These are phyloP conservation scores for Sorex fumeus DNA, from an alignment of 2,113 vertebrate genomes.

Conservation along the genomic window DNA sequence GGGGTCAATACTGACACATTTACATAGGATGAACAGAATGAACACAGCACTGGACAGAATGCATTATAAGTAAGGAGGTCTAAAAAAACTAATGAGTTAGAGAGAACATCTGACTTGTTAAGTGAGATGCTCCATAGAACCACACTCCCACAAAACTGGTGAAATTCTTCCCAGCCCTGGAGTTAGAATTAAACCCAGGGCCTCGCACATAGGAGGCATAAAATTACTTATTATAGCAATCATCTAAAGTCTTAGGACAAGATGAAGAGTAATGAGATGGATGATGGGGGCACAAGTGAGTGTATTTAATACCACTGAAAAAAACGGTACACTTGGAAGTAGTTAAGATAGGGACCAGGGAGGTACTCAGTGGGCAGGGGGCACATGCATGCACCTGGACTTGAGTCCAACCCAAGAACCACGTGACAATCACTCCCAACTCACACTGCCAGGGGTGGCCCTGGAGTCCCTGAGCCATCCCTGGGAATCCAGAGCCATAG, in stretches of 20 bases:
- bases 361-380: no score
- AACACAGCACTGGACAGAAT: slow-evolving; percentile 28
- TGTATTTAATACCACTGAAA: background rate
- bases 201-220: no score
- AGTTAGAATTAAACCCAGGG: no score
- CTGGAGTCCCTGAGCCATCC: no score
- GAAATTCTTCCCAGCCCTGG: no score
- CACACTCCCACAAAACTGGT: slow-evolving; percentile 21
- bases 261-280: background rate
- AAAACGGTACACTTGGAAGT: background rate
- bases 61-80: slow-evolving; percentile 2
- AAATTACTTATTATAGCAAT: slow-evolving; percentile 22
- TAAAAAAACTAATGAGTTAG: slow-evolving; percentile 49
- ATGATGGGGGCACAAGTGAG: background rate
- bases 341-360: background rate
- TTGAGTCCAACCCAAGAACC: no score
- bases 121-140: background rate
- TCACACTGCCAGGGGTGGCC: no score
- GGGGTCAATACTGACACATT: slow-evolving; percentile 75
- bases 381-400: no score
- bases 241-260: slow-evolving; percentile 10
- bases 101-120: slow-evolving; percentile 11
- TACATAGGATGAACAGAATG: slow-evolving; percentile 65
- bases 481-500: no score
- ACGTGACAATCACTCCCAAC: no score